Percentiles rank a stretch among this genome's conserved stretches.
phyloP scores from a whole-genome alignment of 1,140 invertebrate genomes.

The Zaprionus vittiger region DNA sequence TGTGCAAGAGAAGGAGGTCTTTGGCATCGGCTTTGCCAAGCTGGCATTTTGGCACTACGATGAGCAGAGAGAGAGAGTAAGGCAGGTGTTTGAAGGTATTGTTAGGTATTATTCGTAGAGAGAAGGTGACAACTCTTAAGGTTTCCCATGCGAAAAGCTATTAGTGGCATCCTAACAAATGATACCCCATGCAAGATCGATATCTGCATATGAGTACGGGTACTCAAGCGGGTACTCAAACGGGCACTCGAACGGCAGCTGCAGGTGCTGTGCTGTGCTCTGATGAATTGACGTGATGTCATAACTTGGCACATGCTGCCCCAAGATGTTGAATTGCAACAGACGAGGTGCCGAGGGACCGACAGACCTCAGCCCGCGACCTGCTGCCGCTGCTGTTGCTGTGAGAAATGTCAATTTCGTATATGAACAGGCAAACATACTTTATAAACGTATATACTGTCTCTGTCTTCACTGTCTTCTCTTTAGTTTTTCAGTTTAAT shows the following conservation, averaged over 20 bases:
- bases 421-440: not conserved
- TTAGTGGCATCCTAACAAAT: conserved; percentile 58
- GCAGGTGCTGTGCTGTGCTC: conserved; percentile 30
- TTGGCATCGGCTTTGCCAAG: conserved; percentile 51
- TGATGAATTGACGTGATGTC: conserved; percentile 71
- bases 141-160: conserved; percentile 48
- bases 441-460: not conserved
- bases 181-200: conserved; percentile 49
- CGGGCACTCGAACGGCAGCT: conserved; percentile 11
- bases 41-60: conserved; percentile 67
- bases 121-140: not conserved
- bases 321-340: conserved; percentile 63
- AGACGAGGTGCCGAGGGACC: conserved; percentile 26
- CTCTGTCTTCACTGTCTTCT: conserved; percentile 29
- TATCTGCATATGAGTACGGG: conserved; percentile 17
- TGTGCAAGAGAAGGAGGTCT: conserved; percentile 87
- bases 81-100: not conserved
- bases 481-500: conserved; percentile 60
- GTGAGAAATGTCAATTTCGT: conserved; percentile 78
- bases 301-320: conserved; percentile 78
- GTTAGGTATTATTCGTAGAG: not conserved
- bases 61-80: not conserved
- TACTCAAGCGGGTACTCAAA: conserved; percentile 6
- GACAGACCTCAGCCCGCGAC: conserved; percentile 42
- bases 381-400: conserved; percentile 52